Evolutionary conservation across 2,888 invertebrate species (phyloP).

Genomic region (Escarpia spicata): DNA sequence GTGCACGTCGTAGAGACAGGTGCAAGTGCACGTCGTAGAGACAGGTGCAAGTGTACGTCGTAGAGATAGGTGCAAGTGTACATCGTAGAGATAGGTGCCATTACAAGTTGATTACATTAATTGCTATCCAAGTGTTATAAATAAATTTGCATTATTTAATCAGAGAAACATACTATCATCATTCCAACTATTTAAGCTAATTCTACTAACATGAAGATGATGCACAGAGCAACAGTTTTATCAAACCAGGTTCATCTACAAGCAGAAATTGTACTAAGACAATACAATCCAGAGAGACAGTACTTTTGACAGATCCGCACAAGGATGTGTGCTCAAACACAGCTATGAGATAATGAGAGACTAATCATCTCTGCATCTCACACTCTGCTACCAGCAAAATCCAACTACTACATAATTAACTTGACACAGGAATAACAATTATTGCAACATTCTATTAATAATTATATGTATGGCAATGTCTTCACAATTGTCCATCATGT

Average conservation of each 20-base stretch:
- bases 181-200: too few relatives aligned
- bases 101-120: neutral
- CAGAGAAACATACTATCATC: neutral
- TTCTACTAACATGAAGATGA: neutral
- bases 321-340: neutral
- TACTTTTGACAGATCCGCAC: neutral
- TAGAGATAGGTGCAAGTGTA: slow-evolving; percentile 30
- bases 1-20: neutral
- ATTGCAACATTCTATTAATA: neutral
- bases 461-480: neutral
- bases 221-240: neutral
- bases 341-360: neutral
- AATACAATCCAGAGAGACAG: neutral
- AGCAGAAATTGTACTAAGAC: neutral
- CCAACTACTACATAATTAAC: too few relatives aligned
- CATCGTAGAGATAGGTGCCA: neutral
- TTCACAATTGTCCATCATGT: neutral
- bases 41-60: neutral
- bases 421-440: too few relatives aligned
- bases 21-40: slow-evolving; percentile 30
- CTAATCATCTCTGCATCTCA: too few relatives aligned
- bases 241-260: neutral
- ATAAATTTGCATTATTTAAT: neutral
- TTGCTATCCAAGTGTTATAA: neutral
- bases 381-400: too few relatives aligned